These are phyloP conservation scores for Periplaneta americana DNA, from an alignment of 1,140 invertebrate genomes.

Conservation along the genomic window DNA sequence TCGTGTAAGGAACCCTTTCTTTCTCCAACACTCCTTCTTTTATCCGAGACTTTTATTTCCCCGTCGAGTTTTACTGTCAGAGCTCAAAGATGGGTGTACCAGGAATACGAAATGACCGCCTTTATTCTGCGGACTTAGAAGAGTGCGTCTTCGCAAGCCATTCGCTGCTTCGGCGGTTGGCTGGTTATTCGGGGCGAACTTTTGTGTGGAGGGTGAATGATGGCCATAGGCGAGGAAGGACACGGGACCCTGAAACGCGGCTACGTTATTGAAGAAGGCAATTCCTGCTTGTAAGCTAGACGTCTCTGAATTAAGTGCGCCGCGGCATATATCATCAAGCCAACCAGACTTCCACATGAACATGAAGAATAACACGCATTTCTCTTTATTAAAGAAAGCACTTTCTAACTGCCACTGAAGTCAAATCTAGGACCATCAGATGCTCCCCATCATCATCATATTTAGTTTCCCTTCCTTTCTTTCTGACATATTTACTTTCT, in stretches of 20 bases:
- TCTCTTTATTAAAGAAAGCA: too few relatives aligned
- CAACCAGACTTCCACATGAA: too few relatives aligned
- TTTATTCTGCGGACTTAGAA: neutral
- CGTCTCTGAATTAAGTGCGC: neutral
- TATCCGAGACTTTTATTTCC: conserved; percentile 7
- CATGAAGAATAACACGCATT: too few relatives aligned
- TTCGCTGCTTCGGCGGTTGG: neutral
- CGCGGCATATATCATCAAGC: neutral
- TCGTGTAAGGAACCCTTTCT: neutral
- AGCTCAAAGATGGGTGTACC: conserved; percentile 13
- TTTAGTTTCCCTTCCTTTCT: too few relatives aligned
- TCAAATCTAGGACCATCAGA: too few relatives aligned
- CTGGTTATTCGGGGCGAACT: neutral
- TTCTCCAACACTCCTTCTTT: conserved; percentile 3
- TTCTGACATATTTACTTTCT: too few relatives aligned
- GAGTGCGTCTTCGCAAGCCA: too few relatives aligned
- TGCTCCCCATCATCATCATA: too few relatives aligned
- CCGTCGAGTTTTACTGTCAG: conserved; percentile 13
- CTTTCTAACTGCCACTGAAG: too few relatives aligned
- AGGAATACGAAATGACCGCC: conserved; percentile 12
- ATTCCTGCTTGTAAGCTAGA: neutral
- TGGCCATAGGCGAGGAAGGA: neutral
- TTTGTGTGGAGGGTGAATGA: conserved; percentile 7
- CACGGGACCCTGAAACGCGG: neutral
- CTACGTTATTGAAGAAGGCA: neutral